These are phyloP conservation scores for Notothenia coriiceps DNA, from an alignment of 2,113 vertebrate species.

Conservation along the genomic window DNA sequence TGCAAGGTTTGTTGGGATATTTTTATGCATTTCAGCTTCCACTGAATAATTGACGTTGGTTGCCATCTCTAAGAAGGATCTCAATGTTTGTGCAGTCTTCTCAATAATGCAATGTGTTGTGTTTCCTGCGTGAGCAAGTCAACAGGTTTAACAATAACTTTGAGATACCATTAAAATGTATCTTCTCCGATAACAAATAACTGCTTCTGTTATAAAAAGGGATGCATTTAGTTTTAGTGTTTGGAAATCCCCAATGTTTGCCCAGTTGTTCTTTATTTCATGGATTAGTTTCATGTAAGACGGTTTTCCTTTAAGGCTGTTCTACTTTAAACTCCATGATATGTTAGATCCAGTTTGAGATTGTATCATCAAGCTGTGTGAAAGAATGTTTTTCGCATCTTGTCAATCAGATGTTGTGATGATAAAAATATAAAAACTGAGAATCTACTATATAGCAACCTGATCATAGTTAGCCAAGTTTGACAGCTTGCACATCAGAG, in stretches of 20 bases:
- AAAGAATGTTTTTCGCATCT: neutral
- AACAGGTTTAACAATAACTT: neutral
- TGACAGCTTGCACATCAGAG: neutral
- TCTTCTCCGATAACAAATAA: neutral
- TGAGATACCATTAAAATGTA: neutral
- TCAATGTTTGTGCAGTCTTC: neutral
- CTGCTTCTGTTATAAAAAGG: slow-evolving; percentile 21
- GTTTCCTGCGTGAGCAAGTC: neutral
- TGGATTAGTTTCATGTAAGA: neutral
- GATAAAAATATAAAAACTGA: neutral
- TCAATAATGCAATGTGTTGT: neutral
- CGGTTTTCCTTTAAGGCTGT: neutral
- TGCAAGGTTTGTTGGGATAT: neutral
- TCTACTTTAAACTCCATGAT: neutral
- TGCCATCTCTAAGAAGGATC: neutral
- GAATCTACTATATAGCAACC: neutral
- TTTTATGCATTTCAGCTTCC: neutral
- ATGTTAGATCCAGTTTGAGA: neutral
- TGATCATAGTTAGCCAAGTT: neutral
- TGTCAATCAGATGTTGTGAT: neutral
- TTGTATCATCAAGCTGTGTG: neutral
- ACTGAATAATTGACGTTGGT: neutral
- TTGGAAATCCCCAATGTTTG: neutral
- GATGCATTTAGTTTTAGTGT: slow-evolving; percentile 2
- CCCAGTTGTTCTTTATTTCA: neutral